A percentile compares a stretch with the other conserved stretches of the same genome.
phyloP scores from a whole-genome alignment of 1,140 invertebrate genomes.

The Sipha flava region DNA sequence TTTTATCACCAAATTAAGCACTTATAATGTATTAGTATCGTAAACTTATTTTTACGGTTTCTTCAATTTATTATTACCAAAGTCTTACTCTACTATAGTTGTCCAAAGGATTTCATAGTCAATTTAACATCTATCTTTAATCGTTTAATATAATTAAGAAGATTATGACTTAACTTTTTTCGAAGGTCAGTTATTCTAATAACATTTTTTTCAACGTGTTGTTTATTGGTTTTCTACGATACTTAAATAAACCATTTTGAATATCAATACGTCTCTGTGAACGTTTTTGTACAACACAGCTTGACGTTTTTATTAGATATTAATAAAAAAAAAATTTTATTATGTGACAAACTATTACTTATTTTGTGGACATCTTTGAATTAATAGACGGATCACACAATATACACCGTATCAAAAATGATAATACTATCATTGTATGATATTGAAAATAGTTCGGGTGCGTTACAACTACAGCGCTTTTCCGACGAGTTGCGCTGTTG shows the following conservation, averaged over 20 bases:
- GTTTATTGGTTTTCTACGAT: background rate
- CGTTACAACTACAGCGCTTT: slow-evolving; percentile 9
- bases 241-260: background rate
- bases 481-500: slow-evolving; percentile 13
- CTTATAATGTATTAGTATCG: no score
- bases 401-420: background rate
- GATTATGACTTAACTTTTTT: background rate
- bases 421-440: background rate
- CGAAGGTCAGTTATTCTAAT: background rate
- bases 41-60: no score
- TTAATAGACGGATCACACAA: background rate
- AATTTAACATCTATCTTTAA: background rate
- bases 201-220: background rate
- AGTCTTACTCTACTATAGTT: no score
- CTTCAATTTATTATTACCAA: no score
- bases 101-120: no score
- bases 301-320: no score
- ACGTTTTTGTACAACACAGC: background rate
- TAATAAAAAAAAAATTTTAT: no score
- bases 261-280: background rate
- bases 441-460: slow-evolving; percentile 1
- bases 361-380: no score
- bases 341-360: no score
- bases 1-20: no score
- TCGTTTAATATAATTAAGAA: background rate